Percentiles rank a stretch among this genome's conserved stretches.
phyloP scores from a whole-genome alignment of 2,888 invertebrate genomes.

The Pteria penguin region DNA sequence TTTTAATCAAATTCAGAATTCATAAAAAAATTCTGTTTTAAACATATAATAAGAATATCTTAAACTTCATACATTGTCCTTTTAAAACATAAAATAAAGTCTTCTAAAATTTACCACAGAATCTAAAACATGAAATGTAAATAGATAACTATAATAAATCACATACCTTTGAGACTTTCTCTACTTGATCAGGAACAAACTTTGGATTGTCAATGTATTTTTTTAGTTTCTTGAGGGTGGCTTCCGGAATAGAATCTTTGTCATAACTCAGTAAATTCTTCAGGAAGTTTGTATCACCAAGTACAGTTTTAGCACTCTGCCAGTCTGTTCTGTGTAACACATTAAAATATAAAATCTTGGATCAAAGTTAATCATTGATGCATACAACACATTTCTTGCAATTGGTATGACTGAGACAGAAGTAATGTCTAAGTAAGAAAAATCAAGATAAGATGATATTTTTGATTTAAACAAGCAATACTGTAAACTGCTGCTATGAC shows the following conservation, averaged over 20 bases:
- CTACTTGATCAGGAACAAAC: slow-evolving; percentile 91
- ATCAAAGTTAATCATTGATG: too few relatives aligned
- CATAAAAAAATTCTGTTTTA: too few relatives aligned
- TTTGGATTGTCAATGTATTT: slow-evolving; percentile 91
- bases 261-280: slow-evolving; percentile 91
- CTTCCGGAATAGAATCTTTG: slow-evolving; percentile 91
- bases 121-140: not conserved
- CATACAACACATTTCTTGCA: too few relatives aligned
- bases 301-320: slow-evolving; percentile 89
- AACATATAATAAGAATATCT: too few relatives aligned
- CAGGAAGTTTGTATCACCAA: slow-evolving; percentile 91
- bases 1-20: too few relatives aligned
- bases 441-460: too few relatives aligned
- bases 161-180: slow-evolving; percentile 85
- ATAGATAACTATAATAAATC: not conserved
- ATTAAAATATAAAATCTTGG: not conserved
- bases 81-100: too few relatives aligned
- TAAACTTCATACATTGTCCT: not conserved
- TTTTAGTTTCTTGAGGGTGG: slow-evolving; percentile 87
- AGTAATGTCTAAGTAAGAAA: too few relatives aligned
- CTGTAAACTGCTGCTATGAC: too few relatives aligned
- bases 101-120: not conserved
- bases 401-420: too few relatives aligned
- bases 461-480: too few relatives aligned
- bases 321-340: slow-evolving; percentile 87